Percentiles rank a stretch among this genome's conserved stretches.
Conservation (phyloP, 2,888 invertebrate species). For the Alcis repandata region DNA sequence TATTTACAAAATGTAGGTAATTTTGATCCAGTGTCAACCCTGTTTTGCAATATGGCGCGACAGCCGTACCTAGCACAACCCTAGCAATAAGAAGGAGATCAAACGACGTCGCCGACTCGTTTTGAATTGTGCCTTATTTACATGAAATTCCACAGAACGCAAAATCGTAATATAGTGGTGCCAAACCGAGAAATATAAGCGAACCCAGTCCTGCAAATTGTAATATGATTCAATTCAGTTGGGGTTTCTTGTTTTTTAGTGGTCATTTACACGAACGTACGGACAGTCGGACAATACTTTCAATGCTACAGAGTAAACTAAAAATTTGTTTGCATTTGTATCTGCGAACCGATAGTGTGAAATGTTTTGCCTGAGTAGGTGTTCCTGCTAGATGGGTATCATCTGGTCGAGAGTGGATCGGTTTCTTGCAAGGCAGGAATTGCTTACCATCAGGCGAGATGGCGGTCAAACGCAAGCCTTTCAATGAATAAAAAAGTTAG, state of each 20-base stretch:
- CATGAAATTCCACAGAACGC: constrained; percentile 20
- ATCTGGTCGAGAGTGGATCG: too few relatives aligned
- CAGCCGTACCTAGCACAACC: constrained; percentile 22
- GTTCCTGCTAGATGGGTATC: too few relatives aligned
- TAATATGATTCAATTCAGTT: background rate
- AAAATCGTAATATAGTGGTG: constrained; percentile 10
- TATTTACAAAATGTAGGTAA: constrained; percentile 22
- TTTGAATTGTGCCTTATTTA: constrained; percentile 22
- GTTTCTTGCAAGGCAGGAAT: too few relatives aligned
- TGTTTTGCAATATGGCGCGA: constrained; percentile 27
- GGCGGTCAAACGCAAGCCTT: too few relatives aligned
- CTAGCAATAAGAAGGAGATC: constrained; percentile 26
- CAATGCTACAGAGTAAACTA: too few relatives aligned
- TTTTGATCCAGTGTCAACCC: constrained; percentile 16
- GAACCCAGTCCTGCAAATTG: constrained; percentile 2
- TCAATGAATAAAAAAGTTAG: too few relatives aligned
- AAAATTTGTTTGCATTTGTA: background rate
- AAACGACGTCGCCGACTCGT: constrained; percentile 25
- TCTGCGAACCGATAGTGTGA: too few relatives aligned
- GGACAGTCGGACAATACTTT: too few relatives aligned
- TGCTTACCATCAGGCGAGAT: too few relatives aligned
- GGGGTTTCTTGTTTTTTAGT: background rate
- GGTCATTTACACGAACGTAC: background rate
- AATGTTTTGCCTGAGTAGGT: too few relatives aligned
- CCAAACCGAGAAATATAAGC: constrained; percentile 6